These are phyloP conservation scores for Trachelus stipa DNA, from an alignment of 2,888 invertebrate species.

Conservation along the genomic window DNA sequence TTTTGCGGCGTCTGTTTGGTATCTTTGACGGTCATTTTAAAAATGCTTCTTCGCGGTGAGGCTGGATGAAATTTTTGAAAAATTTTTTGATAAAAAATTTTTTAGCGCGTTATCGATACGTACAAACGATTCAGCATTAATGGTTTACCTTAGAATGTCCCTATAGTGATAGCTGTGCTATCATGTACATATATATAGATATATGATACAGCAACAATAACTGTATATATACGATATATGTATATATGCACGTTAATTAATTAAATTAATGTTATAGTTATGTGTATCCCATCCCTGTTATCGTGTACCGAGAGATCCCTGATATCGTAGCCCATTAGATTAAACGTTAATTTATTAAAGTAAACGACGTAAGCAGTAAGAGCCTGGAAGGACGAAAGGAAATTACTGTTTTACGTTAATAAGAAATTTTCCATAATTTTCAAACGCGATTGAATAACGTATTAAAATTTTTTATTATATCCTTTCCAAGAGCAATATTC, in stretches of 20 bases:
- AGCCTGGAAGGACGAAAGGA: neutral
- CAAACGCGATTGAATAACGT: neutral
- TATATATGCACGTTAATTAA: neutral
- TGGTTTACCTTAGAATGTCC: slow-evolving; percentile 12
- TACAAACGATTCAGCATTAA: slow-evolving; percentile 12
- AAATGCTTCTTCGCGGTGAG: neutral
- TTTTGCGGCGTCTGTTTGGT: slow-evolving; percentile 40
- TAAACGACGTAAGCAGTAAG: neutral
- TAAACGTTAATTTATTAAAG: neutral
- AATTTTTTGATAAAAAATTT: neutral
- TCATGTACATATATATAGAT: slow-evolving; percentile 28
- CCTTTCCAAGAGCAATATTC: neutral
- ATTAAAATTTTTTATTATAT: neutral
- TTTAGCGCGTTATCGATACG: neutral
- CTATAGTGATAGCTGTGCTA: slow-evolving; percentile 45
- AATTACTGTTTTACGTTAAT: neutral
- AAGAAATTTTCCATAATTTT: neutral
- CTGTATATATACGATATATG: neutral
- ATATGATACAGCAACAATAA: neutral
- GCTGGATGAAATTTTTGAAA: neutral
- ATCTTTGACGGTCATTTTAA: slow-evolving; percentile 19
- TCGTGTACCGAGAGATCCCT: neutral
- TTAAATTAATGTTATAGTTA: neutral
- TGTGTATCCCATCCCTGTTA: neutral
- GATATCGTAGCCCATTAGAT: neutral